Base-by-base conservation (phyloP, 2,797 vertebrate genomes). In the Phrynocephalus forsythii region DNA sequence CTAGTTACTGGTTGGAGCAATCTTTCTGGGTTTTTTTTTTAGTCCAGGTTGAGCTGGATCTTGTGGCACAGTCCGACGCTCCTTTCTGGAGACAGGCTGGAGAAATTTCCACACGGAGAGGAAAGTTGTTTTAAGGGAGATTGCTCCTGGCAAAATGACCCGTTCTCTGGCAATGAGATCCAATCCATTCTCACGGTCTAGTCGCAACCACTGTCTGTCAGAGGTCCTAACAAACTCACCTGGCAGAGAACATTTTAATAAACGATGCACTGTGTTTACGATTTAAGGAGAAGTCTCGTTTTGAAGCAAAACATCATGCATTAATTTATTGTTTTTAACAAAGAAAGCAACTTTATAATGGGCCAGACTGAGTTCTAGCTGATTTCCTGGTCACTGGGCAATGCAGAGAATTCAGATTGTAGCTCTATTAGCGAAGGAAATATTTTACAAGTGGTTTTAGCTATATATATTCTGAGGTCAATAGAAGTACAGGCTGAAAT, bases 361-460 rank as follows among this genome's bases (percentile, higher is more conserved):
- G 83, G 85, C 56, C 60, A 82, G 66, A 38, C 75, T 76, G 68
- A 24, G 11, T 86, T 73, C 91, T 91, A 84, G 84, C 79, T 67
- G 87, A 91, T 89, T 89, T 85, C 88, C 83, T 88, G 91, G 82
- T 91, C 15, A 0, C 92, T 86, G 85, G 9, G 52, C 91, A 90
- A 91, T 79, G 48, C 85, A 90, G 88, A 87, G 71, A 82, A 92
- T 93, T 9, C 90, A 91, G 90, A 84, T 20, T 38, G 2, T 84
- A 92, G 89, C 90, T 91, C 91, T 90, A 86, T 93, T 91, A 94
- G 88, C 90, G 88, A 88, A 90, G 88, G 91, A 94, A 94, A 91
- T 87, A 91, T 91, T 92, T 94, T 93, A 93, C 93, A 88, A 91
- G 84, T 79, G 91, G 87, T 89, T 63, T 93, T 90, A 76, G 28